A percentile compares a stretch with the other conserved stretches of the same genome.
Evolutionary conservation across 2,888 invertebrate species (phyloP).

Genomic region (Tanytarsus gracilentus): DNA sequence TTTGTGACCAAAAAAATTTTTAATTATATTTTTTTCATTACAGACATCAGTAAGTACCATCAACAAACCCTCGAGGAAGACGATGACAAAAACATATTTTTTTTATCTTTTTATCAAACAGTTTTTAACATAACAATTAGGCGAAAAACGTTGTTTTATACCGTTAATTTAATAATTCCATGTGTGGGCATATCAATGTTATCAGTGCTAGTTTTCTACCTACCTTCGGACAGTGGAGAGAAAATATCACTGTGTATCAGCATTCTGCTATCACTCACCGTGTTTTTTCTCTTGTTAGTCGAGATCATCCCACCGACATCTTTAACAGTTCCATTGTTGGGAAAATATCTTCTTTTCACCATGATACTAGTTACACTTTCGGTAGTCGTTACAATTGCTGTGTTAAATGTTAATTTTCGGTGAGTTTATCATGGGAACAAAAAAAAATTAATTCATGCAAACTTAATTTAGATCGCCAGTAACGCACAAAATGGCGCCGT

Average conservation of each 20-base stretch:
- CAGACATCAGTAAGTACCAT: slow-evolving; percentile 5
- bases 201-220: slow-evolving; percentile 92
- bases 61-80: background rate
- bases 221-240: slow-evolving; percentile 96
- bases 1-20: too few relatives aligned
- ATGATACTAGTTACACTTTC: slow-evolving; percentile 91
- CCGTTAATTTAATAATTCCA: slow-evolving; percentile 93
- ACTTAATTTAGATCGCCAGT: slow-evolving; percentile 61
- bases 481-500: slow-evolving; percentile 84
- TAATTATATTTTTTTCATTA: background rate
- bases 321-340: slow-evolving; percentile 80
- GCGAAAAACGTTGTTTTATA: slow-evolving; percentile 94
- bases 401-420: slow-evolving; percentile 85
- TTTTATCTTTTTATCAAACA: too few relatives aligned
- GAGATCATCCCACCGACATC: slow-evolving; percentile 94
- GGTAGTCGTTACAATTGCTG: slow-evolving; percentile 87
- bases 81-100: background rate
- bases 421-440: slow-evolving; percentile 31
- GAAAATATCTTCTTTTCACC: slow-evolving; percentile 87
- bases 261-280: slow-evolving; percentile 83
- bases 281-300: slow-evolving; percentile 86
- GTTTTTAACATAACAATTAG: slow-evolving; percentile 93
- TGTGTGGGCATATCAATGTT: slow-evolving; percentile 95
- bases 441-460: background rate
- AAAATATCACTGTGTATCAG: slow-evolving; percentile 95